A percentile compares a stretch with the other conserved stretches of the same genome.
phyloP scores from a whole-genome alignment of 2,888 invertebrate genomes.

The Eurytoma californica region DNA sequence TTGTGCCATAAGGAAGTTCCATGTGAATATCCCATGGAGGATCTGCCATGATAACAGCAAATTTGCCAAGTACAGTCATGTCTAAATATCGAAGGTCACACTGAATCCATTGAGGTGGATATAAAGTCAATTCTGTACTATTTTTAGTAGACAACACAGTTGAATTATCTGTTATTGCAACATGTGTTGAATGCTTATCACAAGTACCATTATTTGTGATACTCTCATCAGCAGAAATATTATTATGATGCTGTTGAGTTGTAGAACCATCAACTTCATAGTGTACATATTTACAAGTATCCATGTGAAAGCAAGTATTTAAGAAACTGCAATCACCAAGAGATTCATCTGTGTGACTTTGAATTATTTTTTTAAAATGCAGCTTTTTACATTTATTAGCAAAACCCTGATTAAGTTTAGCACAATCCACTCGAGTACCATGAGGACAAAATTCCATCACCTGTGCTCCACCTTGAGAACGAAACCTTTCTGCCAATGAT shows the following conservation, averaged over 20 bases:
- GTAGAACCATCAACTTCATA: constrained; percentile 93
- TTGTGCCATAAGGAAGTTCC: constrained; percentile 98
- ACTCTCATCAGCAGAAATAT: constrained; percentile 59
- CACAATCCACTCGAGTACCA: constrained; percentile 94
- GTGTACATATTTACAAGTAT: constrained; percentile 98
- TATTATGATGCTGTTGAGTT: constrained; percentile 72
- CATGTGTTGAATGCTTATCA: constrained; percentile 49
- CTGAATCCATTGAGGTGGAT: constrained; percentile 97
- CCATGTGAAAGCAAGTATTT: constrained; percentile 99
- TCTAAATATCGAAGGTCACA: constrained; percentile 95
- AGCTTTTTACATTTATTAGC: constrained; percentile 87
- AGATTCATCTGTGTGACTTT: constrained; percentile 94
- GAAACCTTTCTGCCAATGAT: constrained; percentile 95
- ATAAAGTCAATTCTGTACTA: constrained; percentile 81
- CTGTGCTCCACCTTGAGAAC: constrained; percentile 94
- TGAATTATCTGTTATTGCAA: constrained; percentile 28
- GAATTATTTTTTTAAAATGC: constrained; percentile 98
- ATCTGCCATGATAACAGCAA: constrained; percentile 99
- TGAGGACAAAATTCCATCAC: constrained; percentile 98
- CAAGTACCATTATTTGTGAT: constrained; percentile 64
- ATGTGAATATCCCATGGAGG: constrained; percentile 99
- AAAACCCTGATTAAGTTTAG: constrained; percentile 71
- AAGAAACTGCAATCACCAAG: constrained; percentile 98
- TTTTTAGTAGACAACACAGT: constrained; percentile 53
- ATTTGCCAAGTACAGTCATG: constrained; percentile 95